These are phyloP conservation scores for Hetaerina titia DNA, from an alignment of 2,888 invertebrate genomes.

Conservation along the genomic window DNA sequence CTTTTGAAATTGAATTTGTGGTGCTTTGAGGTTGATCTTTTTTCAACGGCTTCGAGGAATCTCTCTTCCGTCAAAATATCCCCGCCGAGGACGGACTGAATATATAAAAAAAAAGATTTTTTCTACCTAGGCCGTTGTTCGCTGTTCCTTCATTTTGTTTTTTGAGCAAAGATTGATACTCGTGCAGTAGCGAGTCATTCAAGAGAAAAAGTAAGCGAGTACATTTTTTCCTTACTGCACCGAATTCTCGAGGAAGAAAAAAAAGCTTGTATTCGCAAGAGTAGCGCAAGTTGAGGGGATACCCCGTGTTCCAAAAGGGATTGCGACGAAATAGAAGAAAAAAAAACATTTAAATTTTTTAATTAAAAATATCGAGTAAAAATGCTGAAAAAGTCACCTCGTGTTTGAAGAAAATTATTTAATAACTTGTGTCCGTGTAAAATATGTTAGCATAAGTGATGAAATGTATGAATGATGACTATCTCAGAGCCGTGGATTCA, in stretches of 20 bases:
- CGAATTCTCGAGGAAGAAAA: neutral
- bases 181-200: neutral
- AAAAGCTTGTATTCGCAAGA: conserved; percentile 5
- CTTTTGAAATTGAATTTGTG: neutral
- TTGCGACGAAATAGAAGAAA: conserved; percentile 9
- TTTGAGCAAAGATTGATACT: conserved; percentile 5
- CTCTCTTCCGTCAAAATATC: neutral
- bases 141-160: conserved; percentile 11
- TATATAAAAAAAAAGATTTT: neutral
- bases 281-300: neutral
- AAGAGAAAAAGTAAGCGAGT: neutral
- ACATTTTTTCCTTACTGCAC: conserved; percentile 13
- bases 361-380: neutral
- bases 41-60: conserved; percentile 23
- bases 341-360: conserved; percentile 15
- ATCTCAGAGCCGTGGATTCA: conserved; percentile 1
- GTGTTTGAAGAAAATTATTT: conserved; percentile 29
- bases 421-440: conserved; percentile 46
- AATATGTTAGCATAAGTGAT: neutral
- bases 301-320: neutral
- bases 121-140: neutral
- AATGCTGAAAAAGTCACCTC: neutral
- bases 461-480: neutral
- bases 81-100: neutral
- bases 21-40: conserved; percentile 29